Conservation (phyloP, 37 sponge, comb jelly and placozoan species). For the Aphrocallistes beatrix region DNA sequence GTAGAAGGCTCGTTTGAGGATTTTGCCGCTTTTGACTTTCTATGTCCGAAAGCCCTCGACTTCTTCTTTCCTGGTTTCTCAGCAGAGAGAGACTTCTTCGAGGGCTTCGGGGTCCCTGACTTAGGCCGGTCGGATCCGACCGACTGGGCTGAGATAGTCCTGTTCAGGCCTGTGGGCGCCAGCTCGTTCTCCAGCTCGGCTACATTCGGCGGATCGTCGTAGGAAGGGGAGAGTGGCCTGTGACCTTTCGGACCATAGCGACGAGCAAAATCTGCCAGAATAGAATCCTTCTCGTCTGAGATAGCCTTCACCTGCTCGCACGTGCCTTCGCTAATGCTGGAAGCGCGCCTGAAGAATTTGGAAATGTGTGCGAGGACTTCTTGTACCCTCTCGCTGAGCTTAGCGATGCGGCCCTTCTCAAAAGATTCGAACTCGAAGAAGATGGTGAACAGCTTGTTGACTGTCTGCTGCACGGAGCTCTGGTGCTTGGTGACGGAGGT, state of each 20-base stretch:
- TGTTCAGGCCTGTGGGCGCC: neutral
- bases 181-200: neutral
- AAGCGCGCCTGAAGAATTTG: neutral
- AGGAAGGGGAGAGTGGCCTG: neutral
- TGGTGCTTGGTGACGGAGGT: neutral
- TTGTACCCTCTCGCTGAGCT: neutral
- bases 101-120: neutral
- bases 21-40: neutral
- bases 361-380: neutral
- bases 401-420: neutral
- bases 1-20: neutral
- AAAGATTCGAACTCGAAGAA: slow-evolving; percentile 6
- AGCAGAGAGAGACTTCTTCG: neutral
- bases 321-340: neutral
- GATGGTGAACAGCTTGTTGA: slow-evolving; percentile 4
- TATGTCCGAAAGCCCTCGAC: neutral
- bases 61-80: neutral
- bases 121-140: neutral
- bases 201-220: neutral
- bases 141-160: neutral
- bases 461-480: neutral
- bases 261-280: neutral
- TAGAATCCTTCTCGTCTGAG: neutral
- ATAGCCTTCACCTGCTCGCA: neutral
- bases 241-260: neutral